Percentiles rank a stretch among this genome's conserved stretches.
Evolutionary conservation across 2,797 vertebrate species (phyloP).

Genomic region (Setipinna tenuifilis): DNA sequence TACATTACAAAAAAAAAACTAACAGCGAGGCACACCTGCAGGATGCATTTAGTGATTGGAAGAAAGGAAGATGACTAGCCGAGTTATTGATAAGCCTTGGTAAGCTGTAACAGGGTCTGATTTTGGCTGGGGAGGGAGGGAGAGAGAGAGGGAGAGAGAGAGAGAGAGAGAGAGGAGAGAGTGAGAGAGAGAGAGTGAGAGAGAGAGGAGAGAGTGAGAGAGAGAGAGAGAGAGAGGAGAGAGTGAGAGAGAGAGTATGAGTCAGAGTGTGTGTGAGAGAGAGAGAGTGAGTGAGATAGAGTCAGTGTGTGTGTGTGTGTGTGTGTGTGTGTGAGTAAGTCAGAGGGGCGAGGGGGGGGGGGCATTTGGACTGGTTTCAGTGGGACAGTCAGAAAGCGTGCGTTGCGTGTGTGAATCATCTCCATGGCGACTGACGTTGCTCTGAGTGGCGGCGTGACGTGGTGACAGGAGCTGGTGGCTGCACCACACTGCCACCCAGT

Average conservation of each 20-base stretch:
- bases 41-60: slow-evolving; percentile 40
- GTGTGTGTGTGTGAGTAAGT: too few relatives aligned
- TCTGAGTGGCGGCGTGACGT: not conserved
- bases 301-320: too few relatives aligned
- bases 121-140: slow-evolving; percentile 25
- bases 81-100: slow-evolving; percentile 55
- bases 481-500: slow-evolving; percentile 58
- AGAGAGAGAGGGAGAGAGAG: slow-evolving; percentile 28
- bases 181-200: too few relatives aligned
- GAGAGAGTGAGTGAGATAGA: too few relatives aligned
- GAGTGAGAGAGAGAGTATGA: too few relatives aligned
- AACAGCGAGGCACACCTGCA: slow-evolving; percentile 36
- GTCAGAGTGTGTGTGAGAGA: too few relatives aligned
- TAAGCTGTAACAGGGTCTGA: slow-evolving; percentile 54
- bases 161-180: too few relatives aligned
- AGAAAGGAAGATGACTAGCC: slow-evolving; percentile 25
- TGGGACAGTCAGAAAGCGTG: not conserved
- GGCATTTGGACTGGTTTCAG: not conserved
- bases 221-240: too few relatives aligned
- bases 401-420: not conserved
- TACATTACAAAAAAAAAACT: not conserved
- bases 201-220: too few relatives aligned
- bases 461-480: slow-evolving; percentile 33
- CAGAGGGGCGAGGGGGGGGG: slow-evolving; percentile 44
- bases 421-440: not conserved